phyloP scores from a whole-genome alignment of 2,888 invertebrate species.

The Drepanosiphum platanoidis region DNA sequence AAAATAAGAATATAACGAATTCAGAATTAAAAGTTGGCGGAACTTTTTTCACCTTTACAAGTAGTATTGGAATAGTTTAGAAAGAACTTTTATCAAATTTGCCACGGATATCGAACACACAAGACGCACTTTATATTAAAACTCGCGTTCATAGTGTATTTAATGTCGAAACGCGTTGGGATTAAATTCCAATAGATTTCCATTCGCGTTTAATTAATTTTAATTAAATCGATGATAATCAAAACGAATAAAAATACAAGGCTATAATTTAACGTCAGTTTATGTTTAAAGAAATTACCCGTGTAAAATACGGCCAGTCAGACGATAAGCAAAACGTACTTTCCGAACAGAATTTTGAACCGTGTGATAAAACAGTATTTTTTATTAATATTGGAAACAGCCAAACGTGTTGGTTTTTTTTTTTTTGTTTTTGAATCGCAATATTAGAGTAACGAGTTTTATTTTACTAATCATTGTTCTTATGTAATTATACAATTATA shows the following conservation, averaged over 20 bases:
- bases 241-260: neutral
- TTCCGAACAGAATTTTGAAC: no score
- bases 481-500: neutral
- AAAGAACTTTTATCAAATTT: neutral
- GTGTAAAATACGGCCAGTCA: no score
- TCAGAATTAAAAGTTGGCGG: no score
- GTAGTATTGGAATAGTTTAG: neutral
- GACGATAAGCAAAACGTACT: no score
- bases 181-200: neutral
- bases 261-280: neutral
- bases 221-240: no score
- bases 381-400: neutral
- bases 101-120: neutral
- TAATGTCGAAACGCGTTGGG: neutral
- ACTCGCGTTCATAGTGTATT: no score
- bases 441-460: no score
- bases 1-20: no score
- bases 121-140: neutral
- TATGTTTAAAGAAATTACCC: neutral
- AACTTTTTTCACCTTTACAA: neutral
- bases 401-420: neutral
- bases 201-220: neutral
- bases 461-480: neutral
- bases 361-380: neutral
- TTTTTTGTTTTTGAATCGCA: no score